These are phyloP conservation scores for Conus betulinus DNA, from an alignment of 1,140 invertebrate species.

Conservation along the genomic window DNA sequence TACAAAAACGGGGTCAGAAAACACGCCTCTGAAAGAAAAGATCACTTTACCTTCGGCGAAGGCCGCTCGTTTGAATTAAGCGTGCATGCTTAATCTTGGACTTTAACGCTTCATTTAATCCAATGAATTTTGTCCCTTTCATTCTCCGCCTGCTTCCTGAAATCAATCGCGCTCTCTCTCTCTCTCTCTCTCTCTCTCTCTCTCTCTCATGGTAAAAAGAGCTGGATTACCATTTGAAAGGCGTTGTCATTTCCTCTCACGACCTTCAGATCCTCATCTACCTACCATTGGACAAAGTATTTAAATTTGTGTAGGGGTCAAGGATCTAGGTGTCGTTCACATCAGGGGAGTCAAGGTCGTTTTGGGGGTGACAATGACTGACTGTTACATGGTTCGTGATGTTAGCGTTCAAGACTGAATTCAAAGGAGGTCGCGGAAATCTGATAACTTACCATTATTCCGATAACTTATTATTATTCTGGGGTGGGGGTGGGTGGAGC, in stretches of 20 bases:
- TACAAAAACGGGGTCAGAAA: background rate
- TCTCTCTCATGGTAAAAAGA: background rate
- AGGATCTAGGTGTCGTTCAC: background rate
- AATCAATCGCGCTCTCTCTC: background rate
- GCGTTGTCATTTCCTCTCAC: background rate
- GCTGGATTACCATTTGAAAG: background rate
- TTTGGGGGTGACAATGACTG: background rate
- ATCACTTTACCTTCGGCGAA: background rate
- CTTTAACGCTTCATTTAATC: constrained; percentile 3
- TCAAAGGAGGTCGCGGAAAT: no score
- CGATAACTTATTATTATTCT: no score
- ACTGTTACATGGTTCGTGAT: no score
- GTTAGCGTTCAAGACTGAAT: no score
- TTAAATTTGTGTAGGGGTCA: background rate
- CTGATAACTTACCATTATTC: no score
- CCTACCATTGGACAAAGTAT: background rate
- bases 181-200: background rate
- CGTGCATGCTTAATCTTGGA: background rate
- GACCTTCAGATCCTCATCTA: background rate
- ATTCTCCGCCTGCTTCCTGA: background rate
- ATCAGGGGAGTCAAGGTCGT: background rate
- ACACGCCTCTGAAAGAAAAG: background rate
- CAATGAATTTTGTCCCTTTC: background rate
- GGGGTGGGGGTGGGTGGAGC: no score
- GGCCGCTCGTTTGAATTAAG: background rate